Evolutionary conservation across 2,888 invertebrate species (phyloP), one percentile per base, ranked within the genome.

Genomic region (Deroplatys truncata): DNA sequence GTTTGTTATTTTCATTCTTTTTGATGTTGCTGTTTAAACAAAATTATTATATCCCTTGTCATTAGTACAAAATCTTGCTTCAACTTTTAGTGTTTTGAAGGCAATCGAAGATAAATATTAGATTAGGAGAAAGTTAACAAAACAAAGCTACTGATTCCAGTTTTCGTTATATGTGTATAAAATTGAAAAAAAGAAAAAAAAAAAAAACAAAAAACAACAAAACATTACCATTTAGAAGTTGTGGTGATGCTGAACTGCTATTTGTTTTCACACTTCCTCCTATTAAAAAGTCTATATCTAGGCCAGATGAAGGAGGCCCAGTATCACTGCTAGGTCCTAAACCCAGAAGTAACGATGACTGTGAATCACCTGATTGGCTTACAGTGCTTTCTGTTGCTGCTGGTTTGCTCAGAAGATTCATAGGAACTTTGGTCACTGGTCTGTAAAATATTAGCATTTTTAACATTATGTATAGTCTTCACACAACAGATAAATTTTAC

Each of bases 341-440:
- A 28, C 28, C 15, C 28, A 83, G 16, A 20, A 84, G 28, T 15
- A 49, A 16, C 7, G 89, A 86, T 25, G 49, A 10, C 25, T 86
- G 49, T 16, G n/a, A 20, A 16, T 35, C 84, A 72, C n/a, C 28
- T 8, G 87, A n/a, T 16, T 31, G 35, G n/a, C 83, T 35, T 7
- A 13, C 28, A 31, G 82, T 25, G 31, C n/a, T 82, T 43, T 56
- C 49, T 85, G 43, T 56, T 49, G 28, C 28, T 28, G n/a, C 15
- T 28, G 49, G 0, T 16, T 56, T 85, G 88, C 94, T 93, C 91
- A 96, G 92, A 25, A 95, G 94, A 92, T 96, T 96, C 95, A 96
- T 95, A 90, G 96, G 96, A 91, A 96, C 94, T 93, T 96, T 96
- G 91, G 95, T 95, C 89, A 94, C 92, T 92, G 94, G 94, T 91